Evolutionary conservation across 92 coral and sea anemone species (phyloP).

Genomic region (Zoanthus sansibaricus): DNA sequence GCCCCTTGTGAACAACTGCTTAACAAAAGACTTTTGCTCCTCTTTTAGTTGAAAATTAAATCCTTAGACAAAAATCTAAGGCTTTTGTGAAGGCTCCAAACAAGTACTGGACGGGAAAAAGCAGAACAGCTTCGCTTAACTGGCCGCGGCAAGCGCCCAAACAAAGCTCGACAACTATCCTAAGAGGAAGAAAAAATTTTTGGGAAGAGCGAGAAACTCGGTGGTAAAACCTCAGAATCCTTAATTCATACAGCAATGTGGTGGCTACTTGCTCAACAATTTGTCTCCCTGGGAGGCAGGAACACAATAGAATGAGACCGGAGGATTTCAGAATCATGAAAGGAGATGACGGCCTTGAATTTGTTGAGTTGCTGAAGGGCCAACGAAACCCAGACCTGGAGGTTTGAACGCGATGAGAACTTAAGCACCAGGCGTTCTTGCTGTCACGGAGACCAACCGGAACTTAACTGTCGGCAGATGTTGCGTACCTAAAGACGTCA

Average conservation of each 20-base stretch:
- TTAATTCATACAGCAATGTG: constrained; percentile 14
- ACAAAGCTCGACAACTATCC: constrained; percentile 41
- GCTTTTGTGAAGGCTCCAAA: constrained; percentile 32
- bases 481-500: too few species aligned
- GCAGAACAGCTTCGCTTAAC: constrained; percentile 32
- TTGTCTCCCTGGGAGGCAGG: constrained; percentile 69
- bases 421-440: constrained; percentile 38
- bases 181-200: constrained; percentile 62
- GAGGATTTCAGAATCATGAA: constrained; percentile 44
- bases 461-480: too few species aligned
- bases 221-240: constrained; percentile 43
- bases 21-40: too few species aligned
- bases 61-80: too few species aligned
- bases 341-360: constrained; percentile 62
- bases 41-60: too few species aligned
- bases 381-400: neutral
- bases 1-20: too few species aligned
- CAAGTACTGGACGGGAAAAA: constrained; percentile 62
- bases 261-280: constrained; percentile 8
- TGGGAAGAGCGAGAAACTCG: constrained; percentile 55
- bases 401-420: constrained; percentile 36
- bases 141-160: constrained; percentile 50
- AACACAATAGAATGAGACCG: constrained; percentile 54
- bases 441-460: too few species aligned
- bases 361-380: constrained; percentile 59